Conservation (phyloP, 2,797 vertebrate species). For the Dromococcyx pavoninus region DNA sequence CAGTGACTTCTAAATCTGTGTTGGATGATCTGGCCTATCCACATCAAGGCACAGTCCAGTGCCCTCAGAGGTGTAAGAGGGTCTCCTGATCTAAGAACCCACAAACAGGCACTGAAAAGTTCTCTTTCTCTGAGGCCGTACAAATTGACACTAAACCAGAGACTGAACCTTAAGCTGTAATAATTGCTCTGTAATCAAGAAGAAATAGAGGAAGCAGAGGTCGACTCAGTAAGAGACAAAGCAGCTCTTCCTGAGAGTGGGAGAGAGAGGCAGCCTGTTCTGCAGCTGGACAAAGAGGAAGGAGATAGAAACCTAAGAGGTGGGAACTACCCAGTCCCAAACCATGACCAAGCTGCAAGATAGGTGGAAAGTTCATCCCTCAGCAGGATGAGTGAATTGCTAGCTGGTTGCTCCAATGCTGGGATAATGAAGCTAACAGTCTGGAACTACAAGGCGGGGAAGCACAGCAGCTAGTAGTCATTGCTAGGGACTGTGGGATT, state of each 20-base stretch:
- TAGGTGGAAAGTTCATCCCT: neutral
- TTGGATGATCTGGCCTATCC: neutral
- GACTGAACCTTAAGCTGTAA: neutral
- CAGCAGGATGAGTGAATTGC: neutral
- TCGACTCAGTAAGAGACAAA: neutral
- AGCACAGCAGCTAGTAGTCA: neutral
- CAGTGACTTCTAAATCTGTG: neutral
- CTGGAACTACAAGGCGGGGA: neutral
- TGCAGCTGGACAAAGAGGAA: neutral
- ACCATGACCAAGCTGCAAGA: neutral
- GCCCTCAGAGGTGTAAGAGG: neutral
- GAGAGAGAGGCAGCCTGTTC: neutral
- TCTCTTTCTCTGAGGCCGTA: neutral
- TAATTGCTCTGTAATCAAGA: neutral
- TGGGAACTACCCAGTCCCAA: rapidly evolving
- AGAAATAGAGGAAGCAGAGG: neutral
- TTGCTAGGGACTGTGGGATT: neutral
- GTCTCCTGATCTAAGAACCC: neutral
- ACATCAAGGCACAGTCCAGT: neutral
- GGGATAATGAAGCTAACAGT: neutral
- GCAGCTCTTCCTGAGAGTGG: neutral
- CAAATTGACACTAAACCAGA: neutral
- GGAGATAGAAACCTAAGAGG: neutral
- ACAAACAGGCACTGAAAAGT: neutral
- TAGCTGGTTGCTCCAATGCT: neutral